These are phyloP conservation scores for Lepus oiostolus DNA, from an alignment of 2,797 vertebrate species.

Conservation along the genomic window DNA sequence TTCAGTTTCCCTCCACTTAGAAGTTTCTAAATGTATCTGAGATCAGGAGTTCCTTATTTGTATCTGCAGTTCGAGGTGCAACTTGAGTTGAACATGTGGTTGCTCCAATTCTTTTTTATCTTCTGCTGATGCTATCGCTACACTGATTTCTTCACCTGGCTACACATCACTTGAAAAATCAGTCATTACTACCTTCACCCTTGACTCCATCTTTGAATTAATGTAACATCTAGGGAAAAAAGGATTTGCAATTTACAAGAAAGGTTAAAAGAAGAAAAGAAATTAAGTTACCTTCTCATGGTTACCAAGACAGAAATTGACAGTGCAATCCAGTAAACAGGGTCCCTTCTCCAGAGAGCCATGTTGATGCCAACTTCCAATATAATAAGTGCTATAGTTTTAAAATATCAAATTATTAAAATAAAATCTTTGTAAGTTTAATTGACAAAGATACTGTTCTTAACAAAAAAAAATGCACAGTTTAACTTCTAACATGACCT, in stretches of 20 bases:
- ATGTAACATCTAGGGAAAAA: background rate
- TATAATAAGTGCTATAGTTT: background rate
- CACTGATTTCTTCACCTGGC: background rate
- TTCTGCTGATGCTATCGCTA: no score
- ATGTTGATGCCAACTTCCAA: background rate
- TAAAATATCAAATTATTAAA: background rate
- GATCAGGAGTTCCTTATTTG: background rate
- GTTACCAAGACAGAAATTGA: constrained; percentile 10
- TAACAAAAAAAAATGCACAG: constrained; percentile 16
- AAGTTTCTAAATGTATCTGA: background rate
- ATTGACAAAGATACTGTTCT: background rate
- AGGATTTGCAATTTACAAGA: background rate
- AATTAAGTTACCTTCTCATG: background rate
- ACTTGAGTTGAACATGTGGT: background rate
- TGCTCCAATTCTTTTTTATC: rapidly evolving
- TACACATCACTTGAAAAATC: background rate
- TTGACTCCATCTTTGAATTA: background rate
- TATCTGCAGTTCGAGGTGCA: no score
- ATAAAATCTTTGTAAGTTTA: background rate
- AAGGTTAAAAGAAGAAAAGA: constrained; percentile 8
- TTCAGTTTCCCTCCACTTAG: background rate
- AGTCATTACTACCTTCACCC: background rate
- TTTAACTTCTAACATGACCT: background rate
- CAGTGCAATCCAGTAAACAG: background rate
- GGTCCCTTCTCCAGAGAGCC: background rate